Percentiles rank a stretch among this genome's conserved stretches.
These are phyloP conservation scores for Sylvilagus bachmani DNA, from an alignment of 2,113 vertebrate genomes.

Conservation along the genomic window DNA sequence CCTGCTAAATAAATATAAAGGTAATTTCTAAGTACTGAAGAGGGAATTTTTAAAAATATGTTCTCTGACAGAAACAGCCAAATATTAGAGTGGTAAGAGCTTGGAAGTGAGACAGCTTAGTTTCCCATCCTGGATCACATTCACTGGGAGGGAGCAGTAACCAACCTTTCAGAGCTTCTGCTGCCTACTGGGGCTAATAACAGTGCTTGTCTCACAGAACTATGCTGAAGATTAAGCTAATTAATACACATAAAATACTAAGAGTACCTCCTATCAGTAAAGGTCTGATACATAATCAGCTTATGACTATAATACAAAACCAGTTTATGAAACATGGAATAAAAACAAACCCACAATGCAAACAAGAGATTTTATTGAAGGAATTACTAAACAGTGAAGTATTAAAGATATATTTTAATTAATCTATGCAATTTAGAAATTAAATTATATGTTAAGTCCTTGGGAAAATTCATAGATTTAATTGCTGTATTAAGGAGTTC, in stretches of 20 bases:
- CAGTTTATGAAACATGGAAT: constrained; percentile 54
- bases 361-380: constrained; percentile 76
- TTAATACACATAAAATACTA: constrained; percentile 47
- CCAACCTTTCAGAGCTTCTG: neutral
- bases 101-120: neutral
- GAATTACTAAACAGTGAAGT: constrained; percentile 59
- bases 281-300: neutral
- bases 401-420: constrained; percentile 10
- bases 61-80: neutral
- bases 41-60: constrained; percentile 2
- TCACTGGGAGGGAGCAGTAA: constrained; percentile 8
- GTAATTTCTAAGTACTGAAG: neutral
- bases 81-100: neutral
- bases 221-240: constrained; percentile 34
- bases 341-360: constrained; percentile 59
- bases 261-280: neutral
- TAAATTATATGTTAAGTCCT: constrained; percentile 25
- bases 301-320: constrained; percentile 39
- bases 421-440: constrained; percentile 64
- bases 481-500: constrained; percentile 36
- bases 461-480: constrained; percentile 48
- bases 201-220: neutral
- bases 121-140: neutral
- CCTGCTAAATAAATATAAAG: constrained; percentile 43
- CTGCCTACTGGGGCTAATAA: constrained; percentile 4